phyloP scores from a whole-genome alignment of 64 coral and sea anemone species.

The Dendrophyllia cribrosa region DNA sequence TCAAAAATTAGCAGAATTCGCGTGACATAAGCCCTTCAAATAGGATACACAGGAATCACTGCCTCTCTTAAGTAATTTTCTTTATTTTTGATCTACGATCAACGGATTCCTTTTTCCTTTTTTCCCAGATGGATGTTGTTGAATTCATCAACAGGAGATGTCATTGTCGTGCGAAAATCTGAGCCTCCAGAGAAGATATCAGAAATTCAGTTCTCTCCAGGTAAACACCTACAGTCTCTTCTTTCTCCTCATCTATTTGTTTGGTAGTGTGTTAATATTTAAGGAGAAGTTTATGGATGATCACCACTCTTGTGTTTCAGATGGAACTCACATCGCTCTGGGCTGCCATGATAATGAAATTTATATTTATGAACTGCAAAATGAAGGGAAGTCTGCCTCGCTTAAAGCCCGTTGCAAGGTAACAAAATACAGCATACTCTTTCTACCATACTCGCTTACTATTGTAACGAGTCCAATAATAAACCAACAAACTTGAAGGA shows the following conservation, averaged over 20 bases:
- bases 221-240: conserved; percentile 28
- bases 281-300: background rate
- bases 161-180: conserved; percentile 51
- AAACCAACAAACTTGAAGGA: too few species aligned
- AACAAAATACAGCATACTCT: background rate
- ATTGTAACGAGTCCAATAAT: too few species aligned
- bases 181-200: conserved; percentile 83
- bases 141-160: conserved; percentile 35
- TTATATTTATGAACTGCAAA: conserved; percentile 75
- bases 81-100: too few species aligned
- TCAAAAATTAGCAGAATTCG: too few species aligned
- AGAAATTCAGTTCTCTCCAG: conserved; percentile 90
- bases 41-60: background rate
- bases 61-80: background rate
- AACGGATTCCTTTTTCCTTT: background rate
- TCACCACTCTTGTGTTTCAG: conserved; percentile 10
- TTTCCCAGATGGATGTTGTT: conserved; percentile 46
- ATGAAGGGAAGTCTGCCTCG: conserved; percentile 63
- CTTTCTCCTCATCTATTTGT: background rate
- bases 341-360: conserved; percentile 88
- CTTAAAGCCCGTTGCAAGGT: conserved; percentile 72
- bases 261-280: background rate
- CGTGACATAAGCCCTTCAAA: too few species aligned
- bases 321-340: conserved; percentile 75
- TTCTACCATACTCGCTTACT: too few species aligned